phyloP scores from a whole-genome alignment of 2,797 vertebrate species.

The Sebastes minor region DNA sequence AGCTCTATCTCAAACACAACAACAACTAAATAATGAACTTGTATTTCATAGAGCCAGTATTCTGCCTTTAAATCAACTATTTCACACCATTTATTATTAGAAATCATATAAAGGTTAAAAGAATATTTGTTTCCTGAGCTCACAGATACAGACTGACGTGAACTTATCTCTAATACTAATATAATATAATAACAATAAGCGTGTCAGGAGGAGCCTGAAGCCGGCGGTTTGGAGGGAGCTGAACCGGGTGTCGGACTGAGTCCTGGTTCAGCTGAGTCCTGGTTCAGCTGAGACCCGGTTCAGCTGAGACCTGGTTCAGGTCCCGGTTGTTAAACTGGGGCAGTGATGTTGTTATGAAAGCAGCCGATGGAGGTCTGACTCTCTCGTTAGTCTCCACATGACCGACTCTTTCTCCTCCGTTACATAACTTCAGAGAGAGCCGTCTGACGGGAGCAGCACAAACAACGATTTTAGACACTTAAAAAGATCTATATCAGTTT shows the following conservation, averaged over 20 bases:
- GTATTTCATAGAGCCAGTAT: too few relatives aligned
- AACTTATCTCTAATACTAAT: background rate
- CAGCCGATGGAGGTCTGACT: background rate
- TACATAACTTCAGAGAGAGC: constrained; percentile 24
- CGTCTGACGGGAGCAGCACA: too few relatives aligned
- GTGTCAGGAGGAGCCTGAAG: background rate
- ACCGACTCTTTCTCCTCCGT: constrained; percentile 14
- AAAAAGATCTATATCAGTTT: too few relatives aligned
- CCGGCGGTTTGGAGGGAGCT: background rate
- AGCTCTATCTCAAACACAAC: too few relatives aligned
- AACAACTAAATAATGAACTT: too few relatives aligned
- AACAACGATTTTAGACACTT: too few relatives aligned
- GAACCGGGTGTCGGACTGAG: too few relatives aligned
- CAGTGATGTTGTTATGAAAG: constrained; percentile 22
- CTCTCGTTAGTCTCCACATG: constrained; percentile 51
- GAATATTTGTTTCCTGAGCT: background rate
- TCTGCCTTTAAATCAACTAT: background rate
- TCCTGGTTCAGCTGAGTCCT: too few relatives aligned
- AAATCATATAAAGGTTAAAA: too few relatives aligned
- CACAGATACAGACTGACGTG: background rate
- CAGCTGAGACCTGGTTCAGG: background rate
- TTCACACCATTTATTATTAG: too few relatives aligned
- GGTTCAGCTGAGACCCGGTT: background rate
- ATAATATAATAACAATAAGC: background rate
- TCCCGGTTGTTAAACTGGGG: constrained; percentile 9